Percentiles rank a stretch among this genome's conserved stretches.
Evolutionary conservation across 2,888 invertebrate genomes (phyloP).

Genomic region (Teinopalpus imperialis): DNA sequence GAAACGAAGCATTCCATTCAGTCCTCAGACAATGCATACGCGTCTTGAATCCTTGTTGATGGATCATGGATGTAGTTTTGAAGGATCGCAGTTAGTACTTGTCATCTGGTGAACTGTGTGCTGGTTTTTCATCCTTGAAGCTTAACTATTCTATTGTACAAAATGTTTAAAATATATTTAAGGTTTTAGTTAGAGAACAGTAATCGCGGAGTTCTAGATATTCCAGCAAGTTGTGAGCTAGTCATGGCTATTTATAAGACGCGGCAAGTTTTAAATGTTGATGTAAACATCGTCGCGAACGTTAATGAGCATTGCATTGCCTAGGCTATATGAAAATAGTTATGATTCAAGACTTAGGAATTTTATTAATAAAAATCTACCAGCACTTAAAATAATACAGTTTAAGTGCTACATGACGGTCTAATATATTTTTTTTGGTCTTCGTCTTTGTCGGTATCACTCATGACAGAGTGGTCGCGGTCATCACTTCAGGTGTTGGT

Average conservation of each 20-base stretch:
- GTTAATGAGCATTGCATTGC: conserved; percentile 21
- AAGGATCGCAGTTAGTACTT: too few relatives aligned
- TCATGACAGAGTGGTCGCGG: too few relatives aligned
- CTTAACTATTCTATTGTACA: too few relatives aligned
- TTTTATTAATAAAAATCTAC: conserved; percentile 20
- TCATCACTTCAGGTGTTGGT: too few relatives aligned
- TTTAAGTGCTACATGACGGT: background rate
- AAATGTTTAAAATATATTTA: too few relatives aligned
- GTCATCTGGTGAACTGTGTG: too few relatives aligned
- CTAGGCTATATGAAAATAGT: conserved; percentile 22
- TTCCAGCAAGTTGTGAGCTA: conserved; percentile 10
- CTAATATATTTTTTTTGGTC: background rate
- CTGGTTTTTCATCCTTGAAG: too few relatives aligned
- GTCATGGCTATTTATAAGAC: conserved; percentile 46
- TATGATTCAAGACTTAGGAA: conserved; percentile 17
- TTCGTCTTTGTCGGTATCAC: too few relatives aligned
- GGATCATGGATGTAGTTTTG: too few relatives aligned
- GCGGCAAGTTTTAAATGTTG: conserved; percentile 41
- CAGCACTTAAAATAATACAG: background rate
- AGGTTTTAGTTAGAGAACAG: conserved; percentile 6
- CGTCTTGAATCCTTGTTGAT: too few relatives aligned
- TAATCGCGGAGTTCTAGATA: conserved; percentile 12
- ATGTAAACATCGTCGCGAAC: conserved; percentile 30
- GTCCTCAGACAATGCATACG: too few relatives aligned
- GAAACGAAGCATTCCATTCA: too few relatives aligned